Conservation (phyloP, 2,797 vertebrate species). For the Adrianichthys oophorus region DNA sequence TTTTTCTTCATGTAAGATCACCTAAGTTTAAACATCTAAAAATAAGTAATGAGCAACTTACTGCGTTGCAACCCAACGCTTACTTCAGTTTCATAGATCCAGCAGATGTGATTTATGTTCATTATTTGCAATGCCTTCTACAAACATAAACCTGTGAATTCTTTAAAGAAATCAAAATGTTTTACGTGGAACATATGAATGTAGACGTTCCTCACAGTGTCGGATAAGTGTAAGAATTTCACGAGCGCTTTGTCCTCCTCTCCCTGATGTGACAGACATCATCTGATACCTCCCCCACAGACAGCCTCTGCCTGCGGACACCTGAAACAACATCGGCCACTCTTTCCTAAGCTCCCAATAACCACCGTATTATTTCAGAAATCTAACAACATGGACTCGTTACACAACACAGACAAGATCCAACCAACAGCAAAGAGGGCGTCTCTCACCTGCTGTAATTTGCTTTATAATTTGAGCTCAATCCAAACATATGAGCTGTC, state of each 20-base stretch:
- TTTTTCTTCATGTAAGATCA: too few species aligned
- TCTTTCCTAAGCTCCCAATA: constrained; percentile 39
- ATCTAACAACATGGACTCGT: constrained; percentile 50
- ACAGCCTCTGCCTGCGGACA: constrained; percentile 45
- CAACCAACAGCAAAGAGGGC: constrained; percentile 39
- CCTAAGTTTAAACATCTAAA: too few species aligned
- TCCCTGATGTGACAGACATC: constrained; percentile 53
- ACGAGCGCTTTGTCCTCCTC: constrained; percentile 6
- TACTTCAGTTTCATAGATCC: too few species aligned
- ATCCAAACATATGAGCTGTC: constrained; percentile 7
- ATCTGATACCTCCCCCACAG: constrained; percentile 50
- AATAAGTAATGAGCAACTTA: too few species aligned
- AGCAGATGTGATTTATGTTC: not conserved
- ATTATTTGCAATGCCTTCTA: not conserved
- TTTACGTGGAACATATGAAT: not conserved
- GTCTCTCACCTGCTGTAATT: constrained; percentile 23
- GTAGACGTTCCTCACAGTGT: not conserved
- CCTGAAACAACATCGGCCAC: constrained; percentile 73
- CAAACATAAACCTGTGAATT: constrained; percentile 2
- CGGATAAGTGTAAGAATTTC: not conserved
- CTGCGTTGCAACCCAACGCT: too few species aligned
- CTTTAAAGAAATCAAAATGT: not conserved
- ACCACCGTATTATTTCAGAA: constrained; percentile 54
- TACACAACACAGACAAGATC: constrained; percentile 56
- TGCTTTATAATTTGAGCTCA: constrained; percentile 32